Percentiles rank a stretch among this genome's conserved stretches.
Evolutionary conservation across 2,113 vertebrate species (phyloP).

Genomic region (Garra rufa): DNA sequence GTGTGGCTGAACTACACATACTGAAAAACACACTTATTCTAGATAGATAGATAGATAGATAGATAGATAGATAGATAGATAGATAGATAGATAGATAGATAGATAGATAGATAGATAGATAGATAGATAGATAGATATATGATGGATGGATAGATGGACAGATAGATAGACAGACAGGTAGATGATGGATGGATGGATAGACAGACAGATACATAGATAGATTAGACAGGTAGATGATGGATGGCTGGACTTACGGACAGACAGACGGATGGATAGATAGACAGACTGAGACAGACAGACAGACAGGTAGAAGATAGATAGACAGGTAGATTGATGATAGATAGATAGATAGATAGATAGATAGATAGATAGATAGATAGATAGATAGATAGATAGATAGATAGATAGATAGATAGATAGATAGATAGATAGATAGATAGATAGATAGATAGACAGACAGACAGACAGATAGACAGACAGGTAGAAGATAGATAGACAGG

Average conservation of each 20-base stretch:
- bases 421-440: neutral
- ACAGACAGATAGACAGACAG: neutral
- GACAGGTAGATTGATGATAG: neutral
- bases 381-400: neutral
- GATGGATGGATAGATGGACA: neutral
- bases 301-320: neutral
- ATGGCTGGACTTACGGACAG: neutral
- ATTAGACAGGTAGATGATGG: neutral
- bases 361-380: neutral
- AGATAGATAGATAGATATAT: neutral
- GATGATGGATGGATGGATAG: neutral
- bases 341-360: accelerated
- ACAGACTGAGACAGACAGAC: too few relatives aligned
- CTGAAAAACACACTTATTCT: neutral
- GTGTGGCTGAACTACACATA: neutral
- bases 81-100: neutral
- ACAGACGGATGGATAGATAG: too few relatives aligned
- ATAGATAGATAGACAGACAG: neutral
- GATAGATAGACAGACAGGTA: neutral
- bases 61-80: neutral
- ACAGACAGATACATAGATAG: neutral
- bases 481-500: neutral
- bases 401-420: neutral
- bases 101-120: neutral
- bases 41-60: neutral